These are phyloP conservation scores for Spea bombifrons DNA, from an alignment of 2,113 vertebrate genomes.

Conservation along the genomic window DNA sequence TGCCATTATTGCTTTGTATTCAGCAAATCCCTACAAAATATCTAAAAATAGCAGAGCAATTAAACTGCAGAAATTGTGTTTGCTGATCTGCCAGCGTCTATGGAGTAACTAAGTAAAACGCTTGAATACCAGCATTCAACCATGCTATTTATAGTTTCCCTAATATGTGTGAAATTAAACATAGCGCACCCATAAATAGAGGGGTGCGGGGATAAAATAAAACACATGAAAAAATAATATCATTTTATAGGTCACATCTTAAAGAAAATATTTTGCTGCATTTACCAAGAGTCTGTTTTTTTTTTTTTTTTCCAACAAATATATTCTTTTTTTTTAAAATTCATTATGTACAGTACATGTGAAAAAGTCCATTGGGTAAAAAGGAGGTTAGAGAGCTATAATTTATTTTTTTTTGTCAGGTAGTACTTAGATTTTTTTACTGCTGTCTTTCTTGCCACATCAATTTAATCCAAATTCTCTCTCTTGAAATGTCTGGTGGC, in stretches of 20 bases:
- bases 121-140: conserved; percentile 60
- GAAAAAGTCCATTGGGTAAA: conserved; percentile 83
- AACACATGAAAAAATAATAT: conserved; percentile 72
- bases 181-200: conserved; percentile 72
- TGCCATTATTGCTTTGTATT: conserved; percentile 73
- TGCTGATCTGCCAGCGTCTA: conserved; percentile 70
- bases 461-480: conserved; percentile 77
- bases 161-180: conserved; percentile 68
- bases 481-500: conserved; percentile 74
- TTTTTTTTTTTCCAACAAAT: conserved; percentile 82
- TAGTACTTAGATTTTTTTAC: conserved; percentile 79
- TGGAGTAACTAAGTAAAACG: conserved; percentile 64
- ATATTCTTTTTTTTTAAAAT: conserved; percentile 79
- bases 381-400: conserved; percentile 84
- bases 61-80: conserved; percentile 69
- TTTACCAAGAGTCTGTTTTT: conserved; percentile 80
- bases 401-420: conserved; percentile 82
- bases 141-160: conserved; percentile 64
- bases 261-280: conserved; percentile 82
- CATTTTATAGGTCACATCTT: conserved; percentile 73
- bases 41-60: conserved; percentile 74
- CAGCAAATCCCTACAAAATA: conserved; percentile 74
- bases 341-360: conserved; percentile 82
- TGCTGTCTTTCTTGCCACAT: conserved; percentile 77
- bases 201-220: conserved; percentile 38